These are phyloP conservation scores for Pseudomyrmex dendroicus DNA, from an alignment of 1,140 invertebrate species.

Conservation along the genomic window DNA sequence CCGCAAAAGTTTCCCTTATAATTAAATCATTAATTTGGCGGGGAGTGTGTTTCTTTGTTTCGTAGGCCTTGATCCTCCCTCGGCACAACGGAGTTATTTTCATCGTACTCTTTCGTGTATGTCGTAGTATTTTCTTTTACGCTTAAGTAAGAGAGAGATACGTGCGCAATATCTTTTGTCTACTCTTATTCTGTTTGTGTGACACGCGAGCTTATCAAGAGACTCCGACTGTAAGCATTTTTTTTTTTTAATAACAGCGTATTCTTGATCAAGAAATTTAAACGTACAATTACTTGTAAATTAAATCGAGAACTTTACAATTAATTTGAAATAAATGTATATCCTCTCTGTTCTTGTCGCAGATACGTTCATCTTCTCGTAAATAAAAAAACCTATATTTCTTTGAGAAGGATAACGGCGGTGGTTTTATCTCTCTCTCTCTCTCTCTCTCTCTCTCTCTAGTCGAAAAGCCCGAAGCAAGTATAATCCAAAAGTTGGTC, in stretches of 20 bases:
- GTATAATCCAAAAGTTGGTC: slow-evolving; percentile 58
- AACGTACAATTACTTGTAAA: neutral
- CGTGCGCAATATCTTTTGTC: neutral
- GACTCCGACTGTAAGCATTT: no score
- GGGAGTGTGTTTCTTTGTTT: slow-evolving; percentile 70
- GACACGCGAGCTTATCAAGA: no score
- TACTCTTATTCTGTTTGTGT: neutral
- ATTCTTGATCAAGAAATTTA: no score
- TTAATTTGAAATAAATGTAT: neutral
- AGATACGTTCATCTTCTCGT: slow-evolving; percentile 32
- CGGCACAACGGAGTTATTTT: slow-evolving; percentile 37
- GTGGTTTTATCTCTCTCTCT: neutral
- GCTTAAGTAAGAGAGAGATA: neutral
- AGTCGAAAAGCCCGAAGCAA: slow-evolving; percentile 51
- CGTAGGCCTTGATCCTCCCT: slow-evolving; percentile 48
- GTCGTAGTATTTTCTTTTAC: neutral
- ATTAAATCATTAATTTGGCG: slow-evolving; percentile 81
- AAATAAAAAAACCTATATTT: slow-evolving; percentile 55
- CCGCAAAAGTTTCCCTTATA: slow-evolving; percentile 79
- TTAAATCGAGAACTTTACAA: neutral
- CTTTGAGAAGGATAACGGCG: slow-evolving; percentile 41
- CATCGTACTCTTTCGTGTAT: neutral
- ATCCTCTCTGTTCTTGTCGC: neutral
- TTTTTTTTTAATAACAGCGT: no score
- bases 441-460: neutral